Base-by-base conservation (phyloP, 2,797 vertebrate species). In the Paguma larvata region DNA sequence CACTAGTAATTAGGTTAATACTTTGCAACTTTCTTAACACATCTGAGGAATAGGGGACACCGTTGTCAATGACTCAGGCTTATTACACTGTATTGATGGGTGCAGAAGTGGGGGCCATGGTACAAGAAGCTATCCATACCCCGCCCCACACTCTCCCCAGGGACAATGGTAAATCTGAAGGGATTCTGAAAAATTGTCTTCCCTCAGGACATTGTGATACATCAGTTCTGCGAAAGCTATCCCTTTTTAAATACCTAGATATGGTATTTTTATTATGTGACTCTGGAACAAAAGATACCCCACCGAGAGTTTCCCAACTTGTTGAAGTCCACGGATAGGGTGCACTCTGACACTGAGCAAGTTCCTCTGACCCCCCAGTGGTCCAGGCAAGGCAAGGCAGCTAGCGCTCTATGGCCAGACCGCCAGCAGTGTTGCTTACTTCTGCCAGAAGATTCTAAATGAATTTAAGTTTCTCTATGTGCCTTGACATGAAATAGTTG, bases 31-130 rank as follows among this genome's bases (percentile, higher is more conserved):
- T 38, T 34, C 15, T 85, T 86, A 79, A 38, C 5, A 5, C 32
- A 25, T 46, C 12, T 84, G 21, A 93, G 32, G 23, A 30, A 21
- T 38, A 85, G 25, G 19, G 1, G 3, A 38, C 3, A 32, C 2
- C 12, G 44, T 87, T 51, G 34, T 63, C 44, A 53, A 13, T 32
- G 25, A 82, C 2, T 56, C 41, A 41, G 15, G 14, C 15, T 97
- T 91, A 30, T 25, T 34, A 14, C 5, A 59, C 15, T 16, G 46
- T 34, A 46, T 89, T 65, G 63, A 44, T 34, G 63, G 9, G 2
- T 70, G 0, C 44, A n/a, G 15, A 7, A 15, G 3, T 30, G 5
- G 0, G 11, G 27, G 6, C 12, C 12, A 2, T 25, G 32, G 5
- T 3, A 56, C 19, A 77, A 2, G 5, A 70, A 32, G 4, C 0